Conservation (phyloP, 2,797 vertebrate species). For the Galagoides demidoff region DNA sequence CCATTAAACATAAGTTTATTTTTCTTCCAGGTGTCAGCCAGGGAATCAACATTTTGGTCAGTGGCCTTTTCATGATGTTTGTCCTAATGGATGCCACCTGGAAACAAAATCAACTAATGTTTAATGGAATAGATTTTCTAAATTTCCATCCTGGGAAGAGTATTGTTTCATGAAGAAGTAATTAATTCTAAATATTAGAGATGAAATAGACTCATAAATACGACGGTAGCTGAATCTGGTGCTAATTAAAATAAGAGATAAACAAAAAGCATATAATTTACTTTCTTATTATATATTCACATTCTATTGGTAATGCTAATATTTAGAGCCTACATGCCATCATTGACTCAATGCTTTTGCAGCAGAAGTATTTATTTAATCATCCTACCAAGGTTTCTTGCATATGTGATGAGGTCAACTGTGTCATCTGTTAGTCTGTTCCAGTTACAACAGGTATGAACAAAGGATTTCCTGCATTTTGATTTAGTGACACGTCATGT, state of each 20-base stretch:
- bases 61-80: slow-evolving; percentile 75
- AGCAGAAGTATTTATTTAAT: slow-evolving; percentile 36
- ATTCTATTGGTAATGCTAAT: slow-evolving; percentile 1
- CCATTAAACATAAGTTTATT: slow-evolving; percentile 79
- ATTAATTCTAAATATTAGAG: slow-evolving; percentile 44
- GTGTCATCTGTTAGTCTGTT: neutral
- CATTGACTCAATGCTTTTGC: neutral
- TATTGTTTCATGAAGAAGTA: slow-evolving; percentile 9
- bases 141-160: slow-evolving; percentile 27
- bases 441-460: neutral
- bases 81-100: slow-evolving; percentile 67
- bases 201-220: slow-evolving; percentile 36
- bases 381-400: neutral
- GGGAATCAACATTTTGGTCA: slow-evolving; percentile 73
- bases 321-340: neutral
- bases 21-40: slow-evolving; percentile 74
- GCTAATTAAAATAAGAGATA: slow-evolving; percentile 44
- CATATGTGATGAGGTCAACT: neutral
- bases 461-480: neutral
- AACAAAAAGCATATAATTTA: slow-evolving; percentile 37
- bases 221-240: slow-evolving; percentile 32
- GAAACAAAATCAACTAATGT: slow-evolving; percentile 77
- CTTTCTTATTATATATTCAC: slow-evolving; percentile 26
- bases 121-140: slow-evolving; percentile 69
- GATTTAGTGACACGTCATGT: neutral